These are phyloP conservation scores for Lapara coniferarum DNA, from an alignment of 2,888 invertebrate species.

Conservation along the genomic window DNA sequence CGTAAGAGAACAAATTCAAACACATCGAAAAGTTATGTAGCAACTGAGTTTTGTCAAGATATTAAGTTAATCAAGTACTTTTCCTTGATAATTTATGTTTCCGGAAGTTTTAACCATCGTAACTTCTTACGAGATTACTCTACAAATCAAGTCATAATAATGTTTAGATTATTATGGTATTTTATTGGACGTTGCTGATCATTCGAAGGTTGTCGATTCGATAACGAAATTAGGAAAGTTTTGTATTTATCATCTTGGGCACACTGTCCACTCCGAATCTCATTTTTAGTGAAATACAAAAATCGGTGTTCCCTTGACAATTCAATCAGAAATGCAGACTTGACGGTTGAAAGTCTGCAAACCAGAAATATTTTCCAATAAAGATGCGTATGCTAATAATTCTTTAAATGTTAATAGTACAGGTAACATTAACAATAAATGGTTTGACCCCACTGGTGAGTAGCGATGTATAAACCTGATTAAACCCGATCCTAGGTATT, in stretches of 20 bases:
- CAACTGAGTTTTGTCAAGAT: neutral
- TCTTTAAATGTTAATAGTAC: constrained; percentile 29
- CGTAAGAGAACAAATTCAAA: too few relatives aligned
- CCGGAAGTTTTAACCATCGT: neutral
- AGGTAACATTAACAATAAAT: constrained; percentile 33
- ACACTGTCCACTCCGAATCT: too few relatives aligned
- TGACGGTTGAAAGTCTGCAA: neutral
- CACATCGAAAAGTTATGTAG: too few relatives aligned
- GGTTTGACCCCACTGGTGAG: constrained; percentile 1
- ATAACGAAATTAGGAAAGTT: too few relatives aligned
- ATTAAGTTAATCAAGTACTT: neutral
- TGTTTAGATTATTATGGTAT: neutral
- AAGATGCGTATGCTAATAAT: constrained; percentile 31
- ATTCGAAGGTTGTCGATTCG: neutral
- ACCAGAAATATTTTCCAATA: neutral
- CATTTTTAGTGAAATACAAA: too few relatives aligned
- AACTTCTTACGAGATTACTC: neutral
- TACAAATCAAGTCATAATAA: neutral
- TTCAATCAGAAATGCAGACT: neutral
- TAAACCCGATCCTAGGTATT: neutral
- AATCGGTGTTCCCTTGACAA: too few relatives aligned
- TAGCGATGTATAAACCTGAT: neutral
- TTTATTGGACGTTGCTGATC: neutral
- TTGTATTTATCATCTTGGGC: too few relatives aligned
- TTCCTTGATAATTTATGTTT: constrained; percentile 3